Evolutionary conservation across 1,140 invertebrate species (phyloP), one percentile per base, ranked within the genome.

Genomic region (Antheraea pernyi): DNA sequence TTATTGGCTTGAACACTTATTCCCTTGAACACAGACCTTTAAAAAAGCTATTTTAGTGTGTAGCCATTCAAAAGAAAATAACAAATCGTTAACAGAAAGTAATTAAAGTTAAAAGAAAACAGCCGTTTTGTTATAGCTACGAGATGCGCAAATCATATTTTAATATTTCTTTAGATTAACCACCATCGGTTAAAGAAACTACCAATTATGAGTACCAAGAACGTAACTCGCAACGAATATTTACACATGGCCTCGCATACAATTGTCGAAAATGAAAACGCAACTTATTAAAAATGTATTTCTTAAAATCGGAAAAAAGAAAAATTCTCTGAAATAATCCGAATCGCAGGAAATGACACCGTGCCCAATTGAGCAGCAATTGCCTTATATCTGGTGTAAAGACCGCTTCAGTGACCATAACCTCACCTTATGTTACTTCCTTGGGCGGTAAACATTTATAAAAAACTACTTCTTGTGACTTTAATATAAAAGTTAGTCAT

Each of bases 151-250:
- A 72, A 69, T 68, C 59, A 68, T 72, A 69, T 42, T 69, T 69
- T 69, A 42, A 66, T 69, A 69, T 69, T 72, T 58, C 18, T 69
- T 66, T 18, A 58, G 61, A 13, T 68, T 65, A 73, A 65, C 68
- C 67, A 67, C 58, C 36, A 39, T 22, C 19, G 36, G 59, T 71
- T 68, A 42, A 63, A 16, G 39, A 71, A 30, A 65, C 71, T 46
- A 36, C 66, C 69, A 76, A 76, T 76, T 76, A 76, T 46, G 19
- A 30, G 16, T 42, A 69, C 22, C 37, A 22, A 42, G 69, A 37
- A 59, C 63, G 67, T 76, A 76, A 71, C 73, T 76, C 69, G 67
- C 60, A 39, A 37, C 18, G 19, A 36, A 19, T n/a, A n/a, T n/a
- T n/a, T n/a, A n/a, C 46, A 65, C 62, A 59, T 11, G 7, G 37